phyloP scores from a whole-genome alignment of 1,140 invertebrate genomes.

The Batillaria attramentaria region DNA sequence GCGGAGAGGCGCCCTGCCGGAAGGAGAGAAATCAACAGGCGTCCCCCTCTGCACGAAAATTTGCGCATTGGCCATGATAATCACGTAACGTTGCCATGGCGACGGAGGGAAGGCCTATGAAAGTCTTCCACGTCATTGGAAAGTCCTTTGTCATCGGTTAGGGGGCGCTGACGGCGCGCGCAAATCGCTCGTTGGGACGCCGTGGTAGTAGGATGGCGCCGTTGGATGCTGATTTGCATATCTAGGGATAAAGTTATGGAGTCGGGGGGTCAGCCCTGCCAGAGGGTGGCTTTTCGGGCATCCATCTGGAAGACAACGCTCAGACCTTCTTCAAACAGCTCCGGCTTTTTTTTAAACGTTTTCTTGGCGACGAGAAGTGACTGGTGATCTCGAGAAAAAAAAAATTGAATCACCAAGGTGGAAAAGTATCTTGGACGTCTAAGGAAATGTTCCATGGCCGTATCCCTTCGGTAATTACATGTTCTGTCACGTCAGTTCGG shows the following conservation, averaged over 20 bases:
- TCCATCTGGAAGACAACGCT: too few relatives aligned
- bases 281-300: too few relatives aligned
- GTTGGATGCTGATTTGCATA: neutral
- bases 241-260: constrained; percentile 8
- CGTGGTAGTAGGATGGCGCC: neutral
- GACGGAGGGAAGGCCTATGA: constrained; percentile 24
- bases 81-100: constrained; percentile 21
- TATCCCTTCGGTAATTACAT: too few relatives aligned
- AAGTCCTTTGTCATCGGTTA: constrained; percentile 21
- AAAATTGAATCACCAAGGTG: too few relatives aligned
- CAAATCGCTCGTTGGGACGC: constrained; percentile 7
- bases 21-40: constrained; percentile 12
- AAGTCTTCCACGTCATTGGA: constrained; percentile 26
- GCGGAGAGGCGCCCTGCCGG: neutral
- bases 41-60: neutral
- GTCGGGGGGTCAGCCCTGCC: too few relatives aligned
- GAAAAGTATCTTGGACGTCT: too few relatives aligned
- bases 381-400: too few relatives aligned
- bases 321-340: too few relatives aligned
- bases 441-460: too few relatives aligned
- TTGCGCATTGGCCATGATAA: constrained; percentile 19
- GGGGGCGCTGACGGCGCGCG: neutral
- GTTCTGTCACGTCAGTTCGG: too few relatives aligned
- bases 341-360: too few relatives aligned
- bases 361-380: too few relatives aligned